Evolutionary conservation across 2,113 vertebrate species (phyloP).

Genomic region (Heliornis fulica): DNA sequence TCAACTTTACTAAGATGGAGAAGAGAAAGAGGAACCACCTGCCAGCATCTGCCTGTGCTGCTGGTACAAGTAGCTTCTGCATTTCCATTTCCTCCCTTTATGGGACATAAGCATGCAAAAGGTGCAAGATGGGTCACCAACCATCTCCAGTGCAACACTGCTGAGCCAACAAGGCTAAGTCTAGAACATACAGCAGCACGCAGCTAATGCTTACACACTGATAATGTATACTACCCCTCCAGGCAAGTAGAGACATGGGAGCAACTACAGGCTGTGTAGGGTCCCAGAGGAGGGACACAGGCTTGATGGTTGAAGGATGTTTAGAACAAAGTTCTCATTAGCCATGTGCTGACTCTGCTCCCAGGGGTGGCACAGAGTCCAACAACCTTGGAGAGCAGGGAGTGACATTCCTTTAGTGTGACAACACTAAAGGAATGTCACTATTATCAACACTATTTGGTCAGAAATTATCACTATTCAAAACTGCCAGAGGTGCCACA

Average conservation of each 20-base stretch:
- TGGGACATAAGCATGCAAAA: accelerated
- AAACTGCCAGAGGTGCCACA: background rate
- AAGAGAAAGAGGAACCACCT: background rate
- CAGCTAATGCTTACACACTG: background rate
- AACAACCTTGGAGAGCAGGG: background rate
- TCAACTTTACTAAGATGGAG: background rate
- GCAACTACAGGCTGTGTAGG: background rate
- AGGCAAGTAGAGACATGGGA: background rate
- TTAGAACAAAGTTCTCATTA: background rate
- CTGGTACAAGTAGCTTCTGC: background rate
- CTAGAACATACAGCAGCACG: background rate
- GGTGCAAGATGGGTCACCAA: background rate
- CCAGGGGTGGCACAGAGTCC: background rate
- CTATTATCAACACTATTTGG: background rate
- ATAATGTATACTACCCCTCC: accelerated
- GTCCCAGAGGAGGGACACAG: background rate
- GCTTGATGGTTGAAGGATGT: background rate
- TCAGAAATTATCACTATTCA: background rate
- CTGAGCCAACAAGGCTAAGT: no score
- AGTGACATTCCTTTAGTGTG: background rate
- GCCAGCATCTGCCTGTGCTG: background rate
- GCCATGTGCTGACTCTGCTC: accelerated
- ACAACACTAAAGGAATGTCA: no score
- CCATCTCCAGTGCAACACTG: background rate
- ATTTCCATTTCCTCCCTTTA: background rate